Percentiles rank a stretch among this genome's conserved stretches.
phyloP scores from a whole-genome alignment of 2,888 invertebrate genomes.

The Ecliptopera silaceata region DNA sequence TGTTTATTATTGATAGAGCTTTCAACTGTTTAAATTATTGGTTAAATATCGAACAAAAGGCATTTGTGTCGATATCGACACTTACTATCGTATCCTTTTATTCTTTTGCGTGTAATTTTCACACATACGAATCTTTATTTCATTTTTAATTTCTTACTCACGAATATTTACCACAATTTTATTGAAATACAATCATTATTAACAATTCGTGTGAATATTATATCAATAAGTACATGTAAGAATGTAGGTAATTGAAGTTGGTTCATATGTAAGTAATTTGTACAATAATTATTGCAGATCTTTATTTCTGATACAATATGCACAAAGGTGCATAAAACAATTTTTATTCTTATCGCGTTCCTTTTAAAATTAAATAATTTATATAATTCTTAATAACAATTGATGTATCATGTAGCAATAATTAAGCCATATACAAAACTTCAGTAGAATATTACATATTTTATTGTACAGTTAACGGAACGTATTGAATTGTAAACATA shows the following conservation, averaged over 20 bases:
- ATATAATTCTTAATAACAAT: background rate
- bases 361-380: too few species aligned
- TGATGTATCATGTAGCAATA: background rate
- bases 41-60: conserved; percentile 56
- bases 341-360: background rate
- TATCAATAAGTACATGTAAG: conserved; percentile 3
- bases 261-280: conserved; percentile 14
- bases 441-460: too few species aligned
- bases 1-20: conserved; percentile 23
- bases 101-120: conserved; percentile 26
- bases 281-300: conserved; percentile 11
- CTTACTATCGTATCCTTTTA: conserved; percentile 29
- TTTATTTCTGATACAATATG: background rate
- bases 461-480: too few species aligned
- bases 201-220: conserved; percentile 15
- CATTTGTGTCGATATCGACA: conserved; percentile 48
- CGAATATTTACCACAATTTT: conserved; percentile 31
- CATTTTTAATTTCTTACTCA: conserved; percentile 36
- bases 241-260: conserved; percentile 6
- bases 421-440: too few species aligned
- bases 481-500: background rate
- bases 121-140: conserved; percentile 29
- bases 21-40: conserved; percentile 33
- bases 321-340: conserved; percentile 7
- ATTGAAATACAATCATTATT: conserved; percentile 25